phyloP scores from a whole-genome alignment of 2,113 vertebrate genomes.

The Scortum barcoo region DNA sequence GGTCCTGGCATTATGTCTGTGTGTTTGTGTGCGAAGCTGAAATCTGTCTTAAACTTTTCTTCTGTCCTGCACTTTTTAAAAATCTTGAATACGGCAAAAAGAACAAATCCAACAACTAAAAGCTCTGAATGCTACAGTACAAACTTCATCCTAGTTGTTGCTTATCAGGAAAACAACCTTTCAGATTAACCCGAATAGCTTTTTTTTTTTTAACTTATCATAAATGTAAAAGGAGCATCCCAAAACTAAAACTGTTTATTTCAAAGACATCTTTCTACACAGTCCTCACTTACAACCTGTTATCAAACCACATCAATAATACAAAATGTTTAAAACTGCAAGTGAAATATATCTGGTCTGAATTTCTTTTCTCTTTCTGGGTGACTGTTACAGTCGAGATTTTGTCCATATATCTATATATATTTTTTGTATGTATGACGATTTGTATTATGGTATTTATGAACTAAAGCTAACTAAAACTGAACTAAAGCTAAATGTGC shows the following conservation, averaged over 20 bases:
- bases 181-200: neutral
- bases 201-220: neutral
- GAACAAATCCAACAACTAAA: neutral
- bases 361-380: neutral
- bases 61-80: neutral
- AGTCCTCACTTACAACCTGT: neutral
- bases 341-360: no score
- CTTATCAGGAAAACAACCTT: neutral
- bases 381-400: neutral
- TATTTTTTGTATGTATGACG: neutral
- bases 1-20: neutral
- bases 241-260: neutral
- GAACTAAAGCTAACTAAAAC: neutral
- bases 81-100: neutral
- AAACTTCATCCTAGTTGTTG: neutral
- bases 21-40: slow-evolving; percentile 10
- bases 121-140: neutral
- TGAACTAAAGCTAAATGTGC: neutral
- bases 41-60: slow-evolving; percentile 35
- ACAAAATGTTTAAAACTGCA: no score
- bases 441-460: neutral
- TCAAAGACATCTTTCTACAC: neutral
- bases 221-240: neutral
- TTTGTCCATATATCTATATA: neutral
- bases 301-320: neutral